These are phyloP conservation scores for Drosophila maculinotata DNA, from an alignment of 2,888 invertebrate species.

Conservation along the genomic window DNA sequence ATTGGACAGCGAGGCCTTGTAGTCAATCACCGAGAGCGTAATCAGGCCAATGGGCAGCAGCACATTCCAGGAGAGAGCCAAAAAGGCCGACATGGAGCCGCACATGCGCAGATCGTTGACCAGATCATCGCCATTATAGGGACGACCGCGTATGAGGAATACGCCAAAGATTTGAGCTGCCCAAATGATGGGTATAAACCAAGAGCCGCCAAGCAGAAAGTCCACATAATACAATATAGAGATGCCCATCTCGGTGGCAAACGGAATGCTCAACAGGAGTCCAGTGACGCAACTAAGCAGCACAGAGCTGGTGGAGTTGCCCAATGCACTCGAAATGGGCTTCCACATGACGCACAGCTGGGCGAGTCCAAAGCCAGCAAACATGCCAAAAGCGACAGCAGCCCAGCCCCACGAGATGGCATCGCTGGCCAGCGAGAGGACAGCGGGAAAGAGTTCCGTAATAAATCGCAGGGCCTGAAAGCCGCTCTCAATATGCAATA, in stretches of 20 bases:
- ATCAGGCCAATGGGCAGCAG: conserved; percentile 92
- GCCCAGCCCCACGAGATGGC: conserved; percentile 95
- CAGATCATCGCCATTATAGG: conserved; percentile 89
- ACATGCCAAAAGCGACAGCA: conserved; percentile 92
- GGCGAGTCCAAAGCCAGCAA: conserved; percentile 94
- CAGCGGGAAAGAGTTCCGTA: conserved; percentile 95
- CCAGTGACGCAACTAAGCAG: conserved; percentile 92
- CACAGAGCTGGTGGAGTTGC: conserved; percentile 90
- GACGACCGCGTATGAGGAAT: conserved; percentile 93
- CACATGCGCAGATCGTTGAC: conserved; percentile 85
- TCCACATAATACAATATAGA: conserved; percentile 94
- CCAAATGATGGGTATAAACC: conserved; percentile 94
- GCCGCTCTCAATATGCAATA: conserved; percentile 87
- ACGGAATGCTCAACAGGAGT: conserved; percentile 92
- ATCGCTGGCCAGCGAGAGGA: conserved; percentile 90
- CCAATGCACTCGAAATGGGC: conserved; percentile 93
- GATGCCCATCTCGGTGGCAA: conserved; percentile 94
- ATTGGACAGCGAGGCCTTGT: conserved; percentile 89
- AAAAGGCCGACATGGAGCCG: conserved; percentile 87
- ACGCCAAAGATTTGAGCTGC: conserved; percentile 92
- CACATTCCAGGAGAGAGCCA: conserved; percentile 95
- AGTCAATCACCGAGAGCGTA: conserved; percentile 90
- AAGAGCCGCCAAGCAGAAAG: conserved; percentile 92
- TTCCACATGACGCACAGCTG: conserved; percentile 97
- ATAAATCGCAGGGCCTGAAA: conserved; percentile 94